Evolutionary conservation across 2,113 vertebrate genomes (phyloP), one percentile per base, ranked within the genome.

Genomic region (Entomyzon cyanotis): DNA sequence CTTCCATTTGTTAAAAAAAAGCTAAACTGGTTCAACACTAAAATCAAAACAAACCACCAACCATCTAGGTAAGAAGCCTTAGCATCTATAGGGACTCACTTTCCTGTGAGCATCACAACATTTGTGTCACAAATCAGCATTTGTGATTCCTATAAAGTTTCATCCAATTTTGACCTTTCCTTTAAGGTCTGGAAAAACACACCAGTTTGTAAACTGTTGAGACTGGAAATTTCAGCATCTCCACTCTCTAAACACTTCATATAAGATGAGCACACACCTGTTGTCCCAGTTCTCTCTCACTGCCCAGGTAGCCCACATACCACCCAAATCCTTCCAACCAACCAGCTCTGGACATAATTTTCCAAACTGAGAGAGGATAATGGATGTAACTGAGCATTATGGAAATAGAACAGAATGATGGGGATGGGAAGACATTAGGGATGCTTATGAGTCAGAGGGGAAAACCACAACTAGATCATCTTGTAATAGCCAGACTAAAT

Each of bases 251-350:
- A 82, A 50, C 1, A 7, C 46, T 82, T 50, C 30, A 5, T 5
- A 31, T 0, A 17, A 0, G 2, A 39, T 64, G 17, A 23, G n/a
- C 31, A 44, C 1, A 8, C 0, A 5, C 3, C 30, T 90, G 59
- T 44, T 7, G 3, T 15, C 53, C 55, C 64, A 81, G 55, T 30
- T 64, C 33, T 39, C 46, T 56, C 25, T 70, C 60, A 28, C n/a
- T 70, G 83, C 31, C 69, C 2, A 2, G 27, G 55, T 23, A 83
- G 46, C 12, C 15, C 30, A 8, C 3, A 7, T 9, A 75, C 7
- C 42, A 33, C 62, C 25, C 52, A 63, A 81, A 70, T 20, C 10
- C 39, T 37, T 31, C 76, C 3, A 3, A 39, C 3, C 53, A 83
- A 83, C 9, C 67, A 86, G 21, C 47, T 80, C 85, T 89, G 77